Conservation (phyloP, 2,888 invertebrate genomes). For the Troglohyphantes excavatus region DNA sequence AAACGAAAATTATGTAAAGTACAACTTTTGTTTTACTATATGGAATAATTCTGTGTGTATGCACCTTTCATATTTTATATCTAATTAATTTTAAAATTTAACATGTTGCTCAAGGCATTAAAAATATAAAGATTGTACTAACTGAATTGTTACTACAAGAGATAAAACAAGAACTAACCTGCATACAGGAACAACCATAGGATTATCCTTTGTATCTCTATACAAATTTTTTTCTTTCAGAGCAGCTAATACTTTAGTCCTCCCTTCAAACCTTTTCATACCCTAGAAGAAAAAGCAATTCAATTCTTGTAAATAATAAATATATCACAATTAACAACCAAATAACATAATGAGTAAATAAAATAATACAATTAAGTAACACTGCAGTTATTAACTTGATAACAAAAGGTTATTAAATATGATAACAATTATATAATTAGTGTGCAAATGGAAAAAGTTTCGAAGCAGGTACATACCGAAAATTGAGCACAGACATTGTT, state of each 20-base stretch:
- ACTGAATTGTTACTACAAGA: too few species aligned
- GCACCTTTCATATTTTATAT: too few species aligned
- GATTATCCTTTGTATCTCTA: conserved; percentile 91
- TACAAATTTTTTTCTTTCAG: conserved; percentile 89
- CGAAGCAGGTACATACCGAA: conserved; percentile 84
- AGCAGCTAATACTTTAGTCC: conserved; percentile 90
- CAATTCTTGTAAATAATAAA: background rate
- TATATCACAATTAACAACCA: background rate
- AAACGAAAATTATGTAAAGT: too few species aligned
- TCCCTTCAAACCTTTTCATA: conserved; percentile 94
- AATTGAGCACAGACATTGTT: conserved; percentile 90
- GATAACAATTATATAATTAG: background rate
- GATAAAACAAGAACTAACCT: conserved; percentile 81
- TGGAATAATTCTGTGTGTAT: too few species aligned
- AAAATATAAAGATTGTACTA: too few species aligned
- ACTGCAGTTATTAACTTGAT: background rate
- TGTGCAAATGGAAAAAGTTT: background rate
- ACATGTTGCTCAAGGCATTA: too few species aligned
- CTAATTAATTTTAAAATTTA: too few species aligned
- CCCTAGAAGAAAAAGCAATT: conserved; percentile 85
- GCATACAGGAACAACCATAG: conserved; percentile 96
- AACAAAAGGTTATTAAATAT: background rate
- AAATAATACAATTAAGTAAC: too few species aligned
- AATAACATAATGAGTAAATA: too few species aligned
- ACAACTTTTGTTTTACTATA: too few species aligned